Evolutionary conservation across 2,797 vertebrate genomes (phyloP).

Genomic region (Sebastes diaconus): DNA sequence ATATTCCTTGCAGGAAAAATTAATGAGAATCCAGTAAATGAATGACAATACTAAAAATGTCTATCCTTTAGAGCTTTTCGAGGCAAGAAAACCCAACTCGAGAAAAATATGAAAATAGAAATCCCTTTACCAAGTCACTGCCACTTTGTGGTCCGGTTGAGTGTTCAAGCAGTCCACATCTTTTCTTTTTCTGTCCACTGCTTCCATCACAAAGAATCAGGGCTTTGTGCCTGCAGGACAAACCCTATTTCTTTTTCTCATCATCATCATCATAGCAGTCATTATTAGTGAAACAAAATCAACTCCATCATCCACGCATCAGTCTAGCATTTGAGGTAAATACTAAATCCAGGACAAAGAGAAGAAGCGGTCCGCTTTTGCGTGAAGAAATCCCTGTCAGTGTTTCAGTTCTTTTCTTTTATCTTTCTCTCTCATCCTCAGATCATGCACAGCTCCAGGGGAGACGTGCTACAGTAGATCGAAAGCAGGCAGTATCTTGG

Average conservation of each 20-base stretch:
- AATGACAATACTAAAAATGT: conserved; percentile 18
- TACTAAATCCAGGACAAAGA: conserved; percentile 70
- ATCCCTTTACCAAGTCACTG: conserved; percentile 54
- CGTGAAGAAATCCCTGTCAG: conserved; percentile 47
- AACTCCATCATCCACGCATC: conserved; percentile 20
- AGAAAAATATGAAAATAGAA: conserved; percentile 47
- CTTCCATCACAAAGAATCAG: conserved; percentile 69
- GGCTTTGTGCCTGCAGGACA: conserved; percentile 46
- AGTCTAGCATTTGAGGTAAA: conserved; percentile 32
- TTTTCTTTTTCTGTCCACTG: conserved; percentile 59
- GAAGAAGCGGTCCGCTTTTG: conserved; percentile 21
- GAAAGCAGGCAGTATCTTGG: conserved; percentile 58
- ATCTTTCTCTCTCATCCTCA: conserved; percentile 51
- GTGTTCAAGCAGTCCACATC: conserved; percentile 45
- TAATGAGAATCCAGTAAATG: conserved; percentile 20
- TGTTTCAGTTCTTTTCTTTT: conserved; percentile 52
- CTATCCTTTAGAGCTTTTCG: not conserved
- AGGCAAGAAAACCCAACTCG: conserved; percentile 1
- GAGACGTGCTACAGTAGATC: conserved; percentile 58
- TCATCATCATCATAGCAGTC: conserved; percentile 43
- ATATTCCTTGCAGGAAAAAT: conserved; percentile 24
- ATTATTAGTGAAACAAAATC: conserved; percentile 27
- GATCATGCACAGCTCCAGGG: conserved; percentile 69
- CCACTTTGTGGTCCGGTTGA: conserved; percentile 50
- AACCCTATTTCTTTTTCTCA: conserved; percentile 45